Percentiles rank a stretch among this genome's conserved stretches.
Evolutionary conservation across 1,140 invertebrate species (phyloP).

Genomic region (Palaemon carinicauda): DNA sequence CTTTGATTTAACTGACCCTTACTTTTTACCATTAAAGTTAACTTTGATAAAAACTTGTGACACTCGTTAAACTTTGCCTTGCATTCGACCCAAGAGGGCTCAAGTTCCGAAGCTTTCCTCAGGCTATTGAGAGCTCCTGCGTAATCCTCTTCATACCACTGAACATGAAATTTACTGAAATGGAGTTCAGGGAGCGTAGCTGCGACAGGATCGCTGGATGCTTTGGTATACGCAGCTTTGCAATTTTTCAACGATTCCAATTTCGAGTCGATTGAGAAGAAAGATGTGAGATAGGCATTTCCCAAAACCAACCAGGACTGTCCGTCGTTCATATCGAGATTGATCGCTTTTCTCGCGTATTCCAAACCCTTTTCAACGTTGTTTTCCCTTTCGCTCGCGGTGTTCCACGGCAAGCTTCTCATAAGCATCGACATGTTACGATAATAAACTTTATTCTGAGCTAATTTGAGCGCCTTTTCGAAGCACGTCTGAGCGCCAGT

Average conservation of each 20-base stretch:
- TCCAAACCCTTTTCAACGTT: constrained; percentile 71
- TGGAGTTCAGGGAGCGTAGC: constrained; percentile 81
- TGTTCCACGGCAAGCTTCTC: constrained; percentile 49
- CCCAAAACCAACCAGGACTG: constrained; percentile 85
- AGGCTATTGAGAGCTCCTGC: constrained; percentile 65
- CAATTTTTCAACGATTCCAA: constrained; percentile 77
- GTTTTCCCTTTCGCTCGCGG: constrained; percentile 45
- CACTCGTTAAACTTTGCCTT: constrained; percentile 63
- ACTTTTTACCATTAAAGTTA: constrained; percentile 45
- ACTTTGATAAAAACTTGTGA: constrained; percentile 61
- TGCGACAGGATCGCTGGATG: constrained; percentile 78
- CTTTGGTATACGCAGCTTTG: constrained; percentile 83
- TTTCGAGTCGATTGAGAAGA: constrained; percentile 80
- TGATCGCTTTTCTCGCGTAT: constrained; percentile 84
- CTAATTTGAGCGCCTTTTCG: constrained; percentile 78
- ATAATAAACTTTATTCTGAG: constrained; percentile 47
- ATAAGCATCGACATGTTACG: constrained; percentile 59
- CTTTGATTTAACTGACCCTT: constrained; percentile 56
- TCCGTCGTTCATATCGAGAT: constrained; percentile 82
- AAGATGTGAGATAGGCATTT: constrained; percentile 84
- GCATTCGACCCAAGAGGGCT: constrained; percentile 66
- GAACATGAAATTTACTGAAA: constrained; percentile 82
- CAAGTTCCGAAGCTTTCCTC: constrained; percentile 63
- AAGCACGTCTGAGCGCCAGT: constrained; percentile 86
- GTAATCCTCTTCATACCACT: constrained; percentile 67